Percentiles rank a stretch among this genome's conserved stretches.
Evolutionary conservation across 2,888 invertebrate species (phyloP).

Genomic region (Lepidocyrtoides sp.): DNA sequence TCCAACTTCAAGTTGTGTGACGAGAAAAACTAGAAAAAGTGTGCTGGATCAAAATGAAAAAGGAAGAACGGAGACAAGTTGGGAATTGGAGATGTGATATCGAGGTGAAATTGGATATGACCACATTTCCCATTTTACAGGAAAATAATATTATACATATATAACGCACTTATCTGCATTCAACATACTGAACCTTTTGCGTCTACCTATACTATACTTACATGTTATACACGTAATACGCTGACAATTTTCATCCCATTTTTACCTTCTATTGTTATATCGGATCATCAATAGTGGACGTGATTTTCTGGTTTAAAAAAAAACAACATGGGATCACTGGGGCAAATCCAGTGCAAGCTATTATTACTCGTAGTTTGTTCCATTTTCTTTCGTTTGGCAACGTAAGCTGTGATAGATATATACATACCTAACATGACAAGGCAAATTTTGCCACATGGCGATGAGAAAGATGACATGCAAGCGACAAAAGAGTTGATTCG

Average conservation of each 20-base stretch:
- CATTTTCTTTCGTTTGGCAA: slow-evolving; percentile 42
- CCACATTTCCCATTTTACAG: neutral
- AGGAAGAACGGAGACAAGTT: slow-evolving; percentile 15
- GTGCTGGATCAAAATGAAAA: neutral
- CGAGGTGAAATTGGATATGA: slow-evolving; percentile 52
- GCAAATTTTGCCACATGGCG: neutral
- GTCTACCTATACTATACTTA: neutral
- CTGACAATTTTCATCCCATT: slow-evolving; percentile 16
- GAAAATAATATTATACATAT: neutral
- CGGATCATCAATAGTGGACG: neutral
- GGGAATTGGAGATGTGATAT: slow-evolving; percentile 58
- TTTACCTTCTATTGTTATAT: neutral
- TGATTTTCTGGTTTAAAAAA: neutral
- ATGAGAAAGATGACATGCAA: slow-evolving; percentile 4
- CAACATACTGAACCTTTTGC: neutral
- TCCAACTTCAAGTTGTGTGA: slow-evolving; percentile 39
- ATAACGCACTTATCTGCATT: neutral
- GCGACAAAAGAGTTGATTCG: neutral
- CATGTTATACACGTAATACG: neutral
- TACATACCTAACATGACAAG: slow-evolving; percentile 47
- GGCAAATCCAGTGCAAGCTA: neutral
- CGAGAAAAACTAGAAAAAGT: slow-evolving; percentile 43
- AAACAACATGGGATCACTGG: neutral
- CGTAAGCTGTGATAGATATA: slow-evolving; percentile 63
- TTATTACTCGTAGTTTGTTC: neutral